A percentile compares a stretch with the other conserved stretches of the same genome.
Evolutionary conservation across 2,797 vertebrate genomes (phyloP).

Genomic region (Bradypodion ventrale): DNA sequence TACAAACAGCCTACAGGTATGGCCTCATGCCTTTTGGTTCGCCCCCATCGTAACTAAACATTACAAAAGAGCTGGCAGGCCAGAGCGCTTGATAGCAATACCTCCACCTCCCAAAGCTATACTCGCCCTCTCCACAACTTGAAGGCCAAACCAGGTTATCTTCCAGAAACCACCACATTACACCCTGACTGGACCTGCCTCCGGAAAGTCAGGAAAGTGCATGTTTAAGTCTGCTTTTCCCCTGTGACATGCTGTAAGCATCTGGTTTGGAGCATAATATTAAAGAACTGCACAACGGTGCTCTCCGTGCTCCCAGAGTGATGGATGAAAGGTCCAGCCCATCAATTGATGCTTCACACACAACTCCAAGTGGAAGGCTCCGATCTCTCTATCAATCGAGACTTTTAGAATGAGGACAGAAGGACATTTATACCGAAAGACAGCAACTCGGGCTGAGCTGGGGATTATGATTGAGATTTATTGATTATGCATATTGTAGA

Average conservation of each 20-base stretch:
- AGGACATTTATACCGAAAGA: neutral
- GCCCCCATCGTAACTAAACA: neutral
- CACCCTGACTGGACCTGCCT: neutral
- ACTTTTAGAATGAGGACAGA: neutral
- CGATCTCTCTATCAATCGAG: neutral
- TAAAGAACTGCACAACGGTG: neutral
- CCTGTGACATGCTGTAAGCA: no score
- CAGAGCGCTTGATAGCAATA: no score
- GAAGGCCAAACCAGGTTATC: neutral
- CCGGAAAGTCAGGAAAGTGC: neutral
- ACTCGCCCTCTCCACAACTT: neutral
- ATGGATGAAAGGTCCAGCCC: neutral
- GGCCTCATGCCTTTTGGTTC: no score
- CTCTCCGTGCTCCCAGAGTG: neutral
- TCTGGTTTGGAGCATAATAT: no score
- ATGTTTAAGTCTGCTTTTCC: neutral
- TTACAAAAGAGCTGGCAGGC: no score
- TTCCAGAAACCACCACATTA: no score
- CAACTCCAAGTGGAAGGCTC: neutral
- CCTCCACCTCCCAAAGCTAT: no score
- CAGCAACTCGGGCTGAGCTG: neutral
- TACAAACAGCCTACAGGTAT: no score
- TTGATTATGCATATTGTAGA: neutral
- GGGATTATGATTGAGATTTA: neutral
- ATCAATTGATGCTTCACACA: neutral